phyloP scores from a whole-genome alignment of 2,797 vertebrate genomes.

The Rhadinocentrus ornatus region DNA sequence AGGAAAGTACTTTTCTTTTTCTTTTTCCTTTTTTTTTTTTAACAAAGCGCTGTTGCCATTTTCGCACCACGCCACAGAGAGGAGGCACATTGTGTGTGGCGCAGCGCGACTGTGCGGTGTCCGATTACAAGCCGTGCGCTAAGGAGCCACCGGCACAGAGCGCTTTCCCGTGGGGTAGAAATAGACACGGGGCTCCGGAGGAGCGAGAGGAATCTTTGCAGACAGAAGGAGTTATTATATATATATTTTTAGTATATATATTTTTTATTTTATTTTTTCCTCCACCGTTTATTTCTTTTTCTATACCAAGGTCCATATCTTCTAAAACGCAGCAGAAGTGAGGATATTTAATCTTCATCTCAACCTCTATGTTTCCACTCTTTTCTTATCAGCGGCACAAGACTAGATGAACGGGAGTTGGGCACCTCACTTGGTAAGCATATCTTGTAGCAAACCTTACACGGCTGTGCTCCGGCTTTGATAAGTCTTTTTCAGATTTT shows the following conservation, averaged over 20 bases:
- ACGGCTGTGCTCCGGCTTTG: not conserved
- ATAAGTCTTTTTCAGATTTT: not conserved
- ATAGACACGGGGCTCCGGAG: slow-evolving; percentile 57
- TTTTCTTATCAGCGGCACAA: slow-evolving; percentile 63
- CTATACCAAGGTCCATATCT: slow-evolving; percentile 28
- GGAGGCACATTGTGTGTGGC: slow-evolving; percentile 71
- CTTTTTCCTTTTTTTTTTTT: not conserved
- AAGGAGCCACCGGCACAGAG: slow-evolving; percentile 66
- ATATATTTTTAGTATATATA: no score
- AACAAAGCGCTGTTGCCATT: not conserved
- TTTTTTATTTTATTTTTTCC: not conserved
- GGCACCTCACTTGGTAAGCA: slow-evolving; percentile 78
- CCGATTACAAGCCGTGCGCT: slow-evolving; percentile 75
- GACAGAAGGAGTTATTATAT: slow-evolving; percentile 50
- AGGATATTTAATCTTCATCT: slow-evolving; percentile 72
- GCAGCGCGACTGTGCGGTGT: slow-evolving; percentile 77
- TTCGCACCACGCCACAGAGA: slow-evolving; percentile 37
- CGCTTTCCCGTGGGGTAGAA: slow-evolving; percentile 61
- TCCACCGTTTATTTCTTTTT: not conserved
- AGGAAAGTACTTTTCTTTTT: slow-evolving; percentile 28
- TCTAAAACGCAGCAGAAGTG: slow-evolving; percentile 48
- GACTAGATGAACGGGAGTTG: slow-evolving; percentile 80
- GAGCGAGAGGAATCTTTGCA: slow-evolving; percentile 55
- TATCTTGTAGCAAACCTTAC: not conserved
- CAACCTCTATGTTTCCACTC: slow-evolving; percentile 20